Conservation (phyloP, 2,888 invertebrate genomes). For the Neria commutata region DNA sequence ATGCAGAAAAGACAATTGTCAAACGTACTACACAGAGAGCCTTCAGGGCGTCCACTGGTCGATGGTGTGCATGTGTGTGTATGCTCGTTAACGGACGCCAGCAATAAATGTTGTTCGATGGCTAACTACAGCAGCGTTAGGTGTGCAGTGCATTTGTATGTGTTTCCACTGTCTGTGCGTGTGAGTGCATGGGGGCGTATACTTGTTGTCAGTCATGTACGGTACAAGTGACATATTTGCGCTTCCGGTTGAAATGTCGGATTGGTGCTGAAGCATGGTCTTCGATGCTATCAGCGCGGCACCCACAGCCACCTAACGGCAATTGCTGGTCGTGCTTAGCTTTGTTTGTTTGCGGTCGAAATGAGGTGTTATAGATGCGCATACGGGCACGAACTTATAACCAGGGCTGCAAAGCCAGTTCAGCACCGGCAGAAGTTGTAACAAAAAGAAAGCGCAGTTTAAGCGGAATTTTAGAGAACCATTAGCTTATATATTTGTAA, state of each 20-base stretch:
- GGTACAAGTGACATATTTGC: background rate
- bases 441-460: too few species aligned
- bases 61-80: background rate
- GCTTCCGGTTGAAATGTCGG: background rate
- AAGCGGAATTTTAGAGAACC: too few species aligned
- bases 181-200: background rate
- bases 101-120: too few species aligned
- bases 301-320: background rate
- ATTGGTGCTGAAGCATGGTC: background rate
- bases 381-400: too few species aligned
- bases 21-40: constrained; percentile 25
- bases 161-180: background rate
- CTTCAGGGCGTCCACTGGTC: background rate
- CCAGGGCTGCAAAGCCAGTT: too few species aligned
- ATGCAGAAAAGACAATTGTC: constrained; percentile 21
- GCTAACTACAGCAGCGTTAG: too few species aligned
- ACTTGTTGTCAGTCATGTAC: background rate
- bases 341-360: background rate
- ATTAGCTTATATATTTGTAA: too few species aligned
- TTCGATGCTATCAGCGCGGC: background rate
- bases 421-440: too few species aligned
- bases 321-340: too few species aligned
- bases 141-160: background rate
- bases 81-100: too few species aligned
- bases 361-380: too few species aligned